phyloP scores from a whole-genome alignment of 2,113 vertebrate genomes.

The Chloropsis hardwickii region DNA sequence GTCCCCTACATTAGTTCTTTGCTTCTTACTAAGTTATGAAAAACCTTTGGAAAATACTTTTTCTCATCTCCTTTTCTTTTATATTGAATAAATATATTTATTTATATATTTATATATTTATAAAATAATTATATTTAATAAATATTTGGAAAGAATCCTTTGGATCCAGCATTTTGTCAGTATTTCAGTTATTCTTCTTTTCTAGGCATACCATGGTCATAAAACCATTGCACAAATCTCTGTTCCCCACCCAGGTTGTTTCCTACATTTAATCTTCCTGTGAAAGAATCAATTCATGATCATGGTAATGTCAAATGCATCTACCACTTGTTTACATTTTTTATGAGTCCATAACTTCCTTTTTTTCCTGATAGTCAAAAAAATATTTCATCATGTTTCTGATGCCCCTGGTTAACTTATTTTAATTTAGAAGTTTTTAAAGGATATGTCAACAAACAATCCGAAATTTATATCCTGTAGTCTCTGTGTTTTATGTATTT shows the following conservation, averaged over 20 bases:
- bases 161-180: background rate
- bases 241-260: background rate
- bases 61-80: background rate
- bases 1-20: background rate
- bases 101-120: too few relatives aligned
- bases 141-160: background rate
- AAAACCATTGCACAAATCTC: background rate
- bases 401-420: background rate
- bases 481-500: background rate
- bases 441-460: background rate
- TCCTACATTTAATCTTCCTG: slow-evolving; percentile 2
- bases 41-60: background rate
- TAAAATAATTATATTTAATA: background rate
- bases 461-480: background rate
- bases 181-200: background rate
- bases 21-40: background rate
- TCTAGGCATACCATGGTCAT: background rate
- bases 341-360: background rate
- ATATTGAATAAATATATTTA: background rate
- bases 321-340: background rate
- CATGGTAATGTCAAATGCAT: background rate
- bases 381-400: background rate
- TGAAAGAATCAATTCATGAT: background rate
- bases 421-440: background rate
- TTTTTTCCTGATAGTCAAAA: background rate